phyloP scores from a whole-genome alignment of 2,888 invertebrate genomes.

The Sesamia inferens region DNA sequence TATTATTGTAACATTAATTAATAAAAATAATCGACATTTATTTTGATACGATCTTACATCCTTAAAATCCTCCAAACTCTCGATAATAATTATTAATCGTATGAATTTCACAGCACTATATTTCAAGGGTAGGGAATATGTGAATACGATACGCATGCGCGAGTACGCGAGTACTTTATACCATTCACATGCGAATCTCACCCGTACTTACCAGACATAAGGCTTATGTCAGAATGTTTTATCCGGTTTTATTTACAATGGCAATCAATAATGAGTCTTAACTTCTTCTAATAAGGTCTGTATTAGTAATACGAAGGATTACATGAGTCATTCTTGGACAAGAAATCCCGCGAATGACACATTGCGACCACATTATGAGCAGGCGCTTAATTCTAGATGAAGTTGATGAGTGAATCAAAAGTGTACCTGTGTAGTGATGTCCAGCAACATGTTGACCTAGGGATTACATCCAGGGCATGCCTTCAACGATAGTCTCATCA shows the following conservation, averaged over 20 bases:
- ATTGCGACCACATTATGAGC: constrained; percentile 25
- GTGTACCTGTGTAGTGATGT: not conserved
- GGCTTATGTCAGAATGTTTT: constrained; percentile 4
- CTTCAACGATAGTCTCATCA: not conserved
- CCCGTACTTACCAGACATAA: fast-evolving
- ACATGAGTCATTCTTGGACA: constrained; percentile 28
- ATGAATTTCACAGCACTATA: constrained; percentile 47
- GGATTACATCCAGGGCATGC: not conserved
- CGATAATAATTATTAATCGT: constrained; percentile 11
- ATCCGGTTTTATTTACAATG: no score
- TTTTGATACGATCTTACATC: not conserved
- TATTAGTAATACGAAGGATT: not conserved
- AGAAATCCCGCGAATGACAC: constrained; percentile 31
- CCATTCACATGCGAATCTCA: constrained; percentile 9
- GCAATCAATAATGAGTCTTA: constrained; percentile 25
- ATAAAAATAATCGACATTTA: not conserved
- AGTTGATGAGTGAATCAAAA: not conserved
- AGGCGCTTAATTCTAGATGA: constrained; percentile 35
- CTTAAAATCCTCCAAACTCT: not conserved
- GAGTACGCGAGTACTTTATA: constrained; percentile 16
- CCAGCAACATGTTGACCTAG: not conserved
- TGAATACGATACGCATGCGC: constrained; percentile 57
- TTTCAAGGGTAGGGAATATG: constrained; percentile 41
- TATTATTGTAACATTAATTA: not conserved
- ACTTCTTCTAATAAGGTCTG: fast-evolving